phyloP scores from a whole-genome alignment of 1,140 invertebrate species.

The Drosophila repletoides region DNA sequence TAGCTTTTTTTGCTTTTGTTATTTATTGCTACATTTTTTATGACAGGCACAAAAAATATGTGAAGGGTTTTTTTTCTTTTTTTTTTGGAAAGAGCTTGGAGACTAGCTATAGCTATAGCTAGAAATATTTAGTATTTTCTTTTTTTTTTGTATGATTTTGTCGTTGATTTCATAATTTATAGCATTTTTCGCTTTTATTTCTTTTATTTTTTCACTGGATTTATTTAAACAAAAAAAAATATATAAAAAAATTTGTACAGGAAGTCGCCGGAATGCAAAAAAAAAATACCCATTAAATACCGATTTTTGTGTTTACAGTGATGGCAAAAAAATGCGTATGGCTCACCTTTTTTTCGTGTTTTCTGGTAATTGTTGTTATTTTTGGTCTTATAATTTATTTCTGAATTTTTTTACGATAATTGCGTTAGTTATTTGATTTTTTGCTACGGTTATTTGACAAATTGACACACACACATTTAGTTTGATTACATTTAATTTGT shows the following conservation, averaged over 20 bases:
- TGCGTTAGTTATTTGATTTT: slow-evolving; percentile 60
- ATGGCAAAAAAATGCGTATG: slow-evolving; percentile 9
- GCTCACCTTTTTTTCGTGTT: slow-evolving; percentile 48
- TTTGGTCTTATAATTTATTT: slow-evolving; percentile 8
- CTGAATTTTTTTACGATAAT: slow-evolving; percentile 70
- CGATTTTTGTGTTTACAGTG: slow-evolving; percentile 23
- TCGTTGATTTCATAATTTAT: slow-evolving; percentile 74
- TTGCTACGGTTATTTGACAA: slow-evolving; percentile 23
- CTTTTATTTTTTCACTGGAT: slow-evolving; percentile 15
- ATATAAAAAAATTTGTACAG: slow-evolving; percentile 58
- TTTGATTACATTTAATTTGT: slow-evolving; percentile 30
- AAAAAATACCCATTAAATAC: slow-evolving; percentile 25
- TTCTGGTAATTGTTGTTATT: slow-evolving; percentile 15
- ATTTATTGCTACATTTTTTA: slow-evolving; percentile 78
- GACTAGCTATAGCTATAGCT: too few relatives aligned
- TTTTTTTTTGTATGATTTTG: slow-evolving; percentile 30
- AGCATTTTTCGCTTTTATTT: slow-evolving; percentile 61
- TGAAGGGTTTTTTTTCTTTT: slow-evolving; percentile 59
- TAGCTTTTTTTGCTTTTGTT: slow-evolving; percentile 20
- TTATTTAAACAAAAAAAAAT: slow-evolving; percentile 63
- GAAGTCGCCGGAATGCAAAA: slow-evolving; percentile 69
- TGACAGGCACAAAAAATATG: slow-evolving; percentile 74
- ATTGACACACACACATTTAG: slow-evolving; percentile 18
- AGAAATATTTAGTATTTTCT: slow-evolving; percentile 13
- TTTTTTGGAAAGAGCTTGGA: slow-evolving; percentile 52